These are phyloP conservation scores for Crocodylus rhombifer DNA, from an alignment of 2,797 vertebrate species.

Conservation along the genomic window DNA sequence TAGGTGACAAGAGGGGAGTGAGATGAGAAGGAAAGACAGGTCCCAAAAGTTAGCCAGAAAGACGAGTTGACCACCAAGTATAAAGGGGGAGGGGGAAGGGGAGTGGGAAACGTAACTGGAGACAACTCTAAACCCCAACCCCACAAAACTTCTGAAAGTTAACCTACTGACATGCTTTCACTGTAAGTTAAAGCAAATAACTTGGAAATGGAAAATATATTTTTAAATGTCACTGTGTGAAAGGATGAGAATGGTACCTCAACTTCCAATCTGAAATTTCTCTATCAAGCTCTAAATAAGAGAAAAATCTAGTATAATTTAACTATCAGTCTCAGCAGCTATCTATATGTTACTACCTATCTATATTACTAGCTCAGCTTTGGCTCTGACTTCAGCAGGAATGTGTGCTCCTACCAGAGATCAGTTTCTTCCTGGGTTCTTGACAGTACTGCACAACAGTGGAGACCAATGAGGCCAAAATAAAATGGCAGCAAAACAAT, in stretches of 20 bases:
- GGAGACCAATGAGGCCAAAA: background rate
- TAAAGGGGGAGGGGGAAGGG: background rate
- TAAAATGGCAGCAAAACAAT: background rate
- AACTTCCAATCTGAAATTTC: background rate
- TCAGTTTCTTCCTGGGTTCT: background rate
- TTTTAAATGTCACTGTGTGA: background rate
- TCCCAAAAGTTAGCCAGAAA: background rate
- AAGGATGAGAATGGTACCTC: background rate
- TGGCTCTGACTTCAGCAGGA: background rate
- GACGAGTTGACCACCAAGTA: background rate
- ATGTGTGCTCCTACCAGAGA: background rate
- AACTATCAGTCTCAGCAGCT: background rate
- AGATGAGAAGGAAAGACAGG: background rate
- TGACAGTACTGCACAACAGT: background rate
- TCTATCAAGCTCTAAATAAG: background rate
- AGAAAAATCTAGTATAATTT: background rate
- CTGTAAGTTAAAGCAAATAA: background rate
- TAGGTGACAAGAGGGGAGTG: background rate
- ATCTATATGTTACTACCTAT: background rate
- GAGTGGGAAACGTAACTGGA: background rate
- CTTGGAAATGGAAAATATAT: background rate
- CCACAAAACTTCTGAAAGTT: background rate
- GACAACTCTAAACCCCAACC: background rate
- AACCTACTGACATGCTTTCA: background rate
- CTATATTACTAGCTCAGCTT: background rate